Percentiles rank a stretch among this genome's conserved stretches.
These are phyloP conservation scores for Apis florea DNA, from an alignment of 1,140 invertebrate genomes.

Conservation along the genomic window DNA sequence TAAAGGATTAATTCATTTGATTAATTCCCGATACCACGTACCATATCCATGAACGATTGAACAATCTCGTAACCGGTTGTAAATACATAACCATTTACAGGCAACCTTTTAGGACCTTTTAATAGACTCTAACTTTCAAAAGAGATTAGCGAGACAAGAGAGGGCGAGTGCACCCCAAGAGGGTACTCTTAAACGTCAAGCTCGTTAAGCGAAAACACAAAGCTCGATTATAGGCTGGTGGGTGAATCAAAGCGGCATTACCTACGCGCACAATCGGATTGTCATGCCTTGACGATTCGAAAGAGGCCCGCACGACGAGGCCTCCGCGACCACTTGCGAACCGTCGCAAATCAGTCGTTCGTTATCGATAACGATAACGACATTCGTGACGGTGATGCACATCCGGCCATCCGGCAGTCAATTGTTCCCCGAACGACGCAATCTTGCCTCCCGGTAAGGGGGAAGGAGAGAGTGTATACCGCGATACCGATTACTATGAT, in stretches of 20 bases:
- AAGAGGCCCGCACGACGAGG: conserved; percentile 56
- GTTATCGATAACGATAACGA: conserved; percentile 70
- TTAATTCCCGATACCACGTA: too few relatives aligned
- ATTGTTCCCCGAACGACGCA: conserved; percentile 69
- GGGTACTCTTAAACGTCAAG: conserved; percentile 2
- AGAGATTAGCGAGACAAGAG: background rate
- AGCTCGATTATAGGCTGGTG: conserved; percentile 1
- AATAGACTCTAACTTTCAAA: too few relatives aligned
- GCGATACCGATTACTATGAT: conserved; percentile 67
- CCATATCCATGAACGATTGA: too few relatives aligned
- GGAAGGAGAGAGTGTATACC: conserved; percentile 9
- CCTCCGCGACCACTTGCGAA: too few relatives aligned
- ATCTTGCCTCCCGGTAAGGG: conserved; percentile 59
- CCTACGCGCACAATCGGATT: background rate
- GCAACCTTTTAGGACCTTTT: too few relatives aligned
- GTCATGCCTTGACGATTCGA: conserved; percentile 52
- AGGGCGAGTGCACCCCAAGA: background rate
- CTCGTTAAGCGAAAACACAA: background rate
- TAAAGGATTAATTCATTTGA: too few relatives aligned
- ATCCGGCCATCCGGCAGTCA: conserved; percentile 13
- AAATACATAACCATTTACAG: too few relatives aligned
- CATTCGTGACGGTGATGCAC: conserved; percentile 68
- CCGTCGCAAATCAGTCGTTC: conserved; percentile 47
- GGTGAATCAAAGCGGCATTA: conserved; percentile 18
- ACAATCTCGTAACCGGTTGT: too few relatives aligned